Evolutionary conservation across 2,888 invertebrate genomes (phyloP), one percentile per base, ranked within the genome.

Genomic region (Synergus japonicus): DNA sequence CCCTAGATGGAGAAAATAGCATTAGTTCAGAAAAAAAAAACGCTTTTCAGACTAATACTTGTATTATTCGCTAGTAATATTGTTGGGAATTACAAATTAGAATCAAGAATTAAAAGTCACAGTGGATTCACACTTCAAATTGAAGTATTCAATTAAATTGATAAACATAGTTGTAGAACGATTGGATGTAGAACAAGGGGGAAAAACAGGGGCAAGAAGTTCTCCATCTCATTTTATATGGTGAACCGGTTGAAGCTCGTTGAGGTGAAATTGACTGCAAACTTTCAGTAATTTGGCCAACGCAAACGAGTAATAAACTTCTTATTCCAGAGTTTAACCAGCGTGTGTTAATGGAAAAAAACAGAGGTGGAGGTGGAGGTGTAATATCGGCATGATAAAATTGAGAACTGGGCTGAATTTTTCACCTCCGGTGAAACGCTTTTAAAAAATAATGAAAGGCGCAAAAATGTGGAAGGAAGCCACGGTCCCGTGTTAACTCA

Each of bases 261-360:
- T 37, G 54, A 54, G 69, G 54, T 58, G 85, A 86, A 86, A 87
- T 87, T 85, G 88, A 83, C 83, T 84, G 82, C 80, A 80, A 86
- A 86, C 83, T 88, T 86, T 85, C 78, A 81, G 83, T 85, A 85
- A 88, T 88, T 87, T 85, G 80, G 83, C 43, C 80, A 79, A 76
- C 65, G 67, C 77, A 82, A 76, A 76, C 80, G 79, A 82, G 85
- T 86, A 85, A 87, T 88, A 85, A 87, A 87, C 85, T 83, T 78
- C 76, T 79, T 78, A 60, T 49, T 18, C 73, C 37, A 54, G 9
- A 37, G 54, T 73, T 54, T 73, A 54, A 54, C 54, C 49, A 73
- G 49, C 49, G 54, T 22, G 49, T 49, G 69, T 73, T 49, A 54
- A 73, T 54, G 29, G n/a, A 73, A 73, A 73, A 29, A 29, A 29